Conservation (phyloP, 2,888 invertebrate genomes). For the Pyrocoelia pectoralis region DNA sequence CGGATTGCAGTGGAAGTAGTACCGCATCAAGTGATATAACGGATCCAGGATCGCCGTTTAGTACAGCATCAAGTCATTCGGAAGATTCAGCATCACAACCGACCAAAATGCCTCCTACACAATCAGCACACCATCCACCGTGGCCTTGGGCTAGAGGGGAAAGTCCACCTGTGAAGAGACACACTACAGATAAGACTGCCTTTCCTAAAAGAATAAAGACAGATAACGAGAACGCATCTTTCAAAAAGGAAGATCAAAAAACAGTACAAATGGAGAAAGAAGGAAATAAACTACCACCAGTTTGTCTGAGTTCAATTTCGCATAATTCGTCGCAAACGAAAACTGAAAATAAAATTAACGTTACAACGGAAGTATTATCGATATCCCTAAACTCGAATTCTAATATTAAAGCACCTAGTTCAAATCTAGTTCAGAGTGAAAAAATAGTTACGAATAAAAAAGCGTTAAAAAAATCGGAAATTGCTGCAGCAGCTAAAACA, state of each 20-base stretch:
- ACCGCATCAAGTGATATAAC: conserved; percentile 79
- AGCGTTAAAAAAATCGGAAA: conserved; percentile 33
- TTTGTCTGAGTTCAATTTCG: conserved; percentile 46
- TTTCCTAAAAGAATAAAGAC: conserved; percentile 50
- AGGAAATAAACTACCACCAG: conserved; percentile 49
- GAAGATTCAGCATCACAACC: conserved; percentile 57
- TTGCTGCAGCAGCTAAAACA: conserved; percentile 51
- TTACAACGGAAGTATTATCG: conserved; percentile 30
- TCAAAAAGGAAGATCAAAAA: conserved; percentile 33
- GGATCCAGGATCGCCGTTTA: conserved; percentile 86
- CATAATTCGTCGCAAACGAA: conserved; percentile 21
- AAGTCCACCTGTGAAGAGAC: conserved; percentile 41
- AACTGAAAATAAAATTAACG: conserved; percentile 17
- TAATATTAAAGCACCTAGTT: conserved; percentile 45
- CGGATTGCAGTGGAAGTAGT: conserved; percentile 71
- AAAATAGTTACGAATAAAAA: conserved; percentile 31
- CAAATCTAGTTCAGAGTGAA: conserved; percentile 40
- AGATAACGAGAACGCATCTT: conserved; percentile 38
- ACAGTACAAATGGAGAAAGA: conserved; percentile 26
- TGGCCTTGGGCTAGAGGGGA: conserved; percentile 48
- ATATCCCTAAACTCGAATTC: conserved; percentile 16
- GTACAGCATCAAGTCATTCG: conserved; percentile 67
- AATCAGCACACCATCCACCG: conserved; percentile 47
- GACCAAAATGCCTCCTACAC: conserved; percentile 55
- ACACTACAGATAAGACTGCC: conserved; percentile 46